These are phyloP conservation scores for Cyanoderma ruficeps DNA, from an alignment of 2,113 vertebrate genomes.

Conservation along the genomic window DNA sequence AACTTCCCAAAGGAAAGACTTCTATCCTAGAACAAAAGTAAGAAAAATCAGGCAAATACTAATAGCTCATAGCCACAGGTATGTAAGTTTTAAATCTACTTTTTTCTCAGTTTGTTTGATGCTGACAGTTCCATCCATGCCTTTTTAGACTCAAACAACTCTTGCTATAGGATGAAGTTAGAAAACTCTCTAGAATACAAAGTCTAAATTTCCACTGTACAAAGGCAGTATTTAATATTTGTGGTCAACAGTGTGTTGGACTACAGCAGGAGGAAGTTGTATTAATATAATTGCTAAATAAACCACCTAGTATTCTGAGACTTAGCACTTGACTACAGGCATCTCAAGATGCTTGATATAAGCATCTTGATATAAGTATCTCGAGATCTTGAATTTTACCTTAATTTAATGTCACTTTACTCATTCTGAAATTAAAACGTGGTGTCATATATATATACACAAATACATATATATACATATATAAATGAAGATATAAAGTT, in stretches of 20 bases:
- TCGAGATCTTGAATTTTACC: neutral
- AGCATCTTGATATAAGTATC: neutral
- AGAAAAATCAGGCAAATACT: neutral
- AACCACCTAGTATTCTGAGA: neutral
- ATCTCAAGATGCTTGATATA: too few relatives aligned
- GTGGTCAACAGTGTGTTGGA: neutral
- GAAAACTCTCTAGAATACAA: neutral
- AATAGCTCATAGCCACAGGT: neutral
- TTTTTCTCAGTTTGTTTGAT: neutral
- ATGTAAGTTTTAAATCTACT: rapidly evolving
- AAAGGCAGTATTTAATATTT: neutral
- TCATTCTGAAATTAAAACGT: neutral
- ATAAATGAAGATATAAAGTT: neutral
- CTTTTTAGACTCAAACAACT: neutral
- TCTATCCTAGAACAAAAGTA: neutral
- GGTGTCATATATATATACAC: too few relatives aligned
- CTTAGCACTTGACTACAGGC: neutral
- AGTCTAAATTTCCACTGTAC: neutral
- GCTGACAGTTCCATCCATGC: neutral
- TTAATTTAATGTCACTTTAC: neutral
- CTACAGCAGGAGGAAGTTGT: neutral
- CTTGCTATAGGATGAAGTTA: neutral
- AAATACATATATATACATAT: too few relatives aligned
- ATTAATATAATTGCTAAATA: neutral
- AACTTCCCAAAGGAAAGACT: neutral